phyloP scores from a whole-genome alignment of 2,113 vertebrate species.

The Mirza zaza region DNA sequence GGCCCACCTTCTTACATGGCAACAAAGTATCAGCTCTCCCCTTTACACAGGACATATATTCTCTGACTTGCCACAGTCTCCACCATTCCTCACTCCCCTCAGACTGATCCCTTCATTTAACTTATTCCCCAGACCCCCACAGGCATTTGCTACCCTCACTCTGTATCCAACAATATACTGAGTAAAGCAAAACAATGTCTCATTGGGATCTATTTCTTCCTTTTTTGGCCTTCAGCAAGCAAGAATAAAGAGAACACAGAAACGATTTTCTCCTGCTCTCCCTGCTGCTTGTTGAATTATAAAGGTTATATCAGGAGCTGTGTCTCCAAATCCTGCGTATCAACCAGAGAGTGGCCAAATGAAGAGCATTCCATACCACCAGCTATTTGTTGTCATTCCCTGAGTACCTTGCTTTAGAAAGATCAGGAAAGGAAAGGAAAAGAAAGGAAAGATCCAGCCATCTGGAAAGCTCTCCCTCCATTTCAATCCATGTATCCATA shows the following conservation, averaged over 20 bases:
- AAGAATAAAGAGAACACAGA: conserved; percentile 32
- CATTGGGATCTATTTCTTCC: neutral
- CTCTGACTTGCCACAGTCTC: neutral
- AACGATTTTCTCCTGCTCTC: conserved; percentile 12
- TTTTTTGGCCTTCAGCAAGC: neutral
- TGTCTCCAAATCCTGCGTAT: neutral
- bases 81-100: neutral
- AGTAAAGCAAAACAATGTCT: neutral
- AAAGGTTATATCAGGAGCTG: neutral
- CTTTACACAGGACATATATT: neutral
- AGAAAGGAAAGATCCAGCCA: neutral
- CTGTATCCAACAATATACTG: neutral
- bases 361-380: neutral
- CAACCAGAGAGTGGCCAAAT: neutral
- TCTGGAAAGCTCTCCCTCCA: neutral
- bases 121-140: neutral
- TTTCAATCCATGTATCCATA: neutral
- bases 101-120: neutral
- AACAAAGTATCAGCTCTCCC: neutral
- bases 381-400: neutral
- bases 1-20: neutral
- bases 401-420: neutral
- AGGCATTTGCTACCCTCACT: neutral
- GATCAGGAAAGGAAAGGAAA: neutral
- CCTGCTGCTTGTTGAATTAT: neutral